Percentiles rank a stretch among this genome's conserved stretches.
Evolutionary conservation across 2,113 vertebrate species (phyloP).

Genomic region (Elachura formosa): DNA sequence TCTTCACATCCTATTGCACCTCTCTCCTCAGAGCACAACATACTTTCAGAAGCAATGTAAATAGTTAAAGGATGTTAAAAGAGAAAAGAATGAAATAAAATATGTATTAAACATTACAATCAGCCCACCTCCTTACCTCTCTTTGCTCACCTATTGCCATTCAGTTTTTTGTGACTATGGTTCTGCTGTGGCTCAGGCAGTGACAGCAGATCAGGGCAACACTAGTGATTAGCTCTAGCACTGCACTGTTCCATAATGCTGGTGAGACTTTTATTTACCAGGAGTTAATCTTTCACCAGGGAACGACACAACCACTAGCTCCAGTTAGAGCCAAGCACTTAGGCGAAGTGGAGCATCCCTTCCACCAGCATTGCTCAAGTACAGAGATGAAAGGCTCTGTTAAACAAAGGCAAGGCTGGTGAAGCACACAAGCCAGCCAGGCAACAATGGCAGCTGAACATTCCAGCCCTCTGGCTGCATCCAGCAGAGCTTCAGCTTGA

Average conservation of each 20-base stretch:
- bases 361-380: not conserved
- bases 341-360: not conserved
- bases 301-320: not conserved
- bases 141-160: not conserved
- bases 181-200: not conserved
- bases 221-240: not conserved
- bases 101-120: not conserved
- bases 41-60: not conserved
- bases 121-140: not conserved
- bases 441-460: not conserved
- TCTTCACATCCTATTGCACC: not conserved
- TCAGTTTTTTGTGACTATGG: not conserved
- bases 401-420: not conserved
- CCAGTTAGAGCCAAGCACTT: not conserved
- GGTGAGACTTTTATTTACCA: not conserved
- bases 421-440: not conserved
- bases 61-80: not conserved
- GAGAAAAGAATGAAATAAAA: not conserved
- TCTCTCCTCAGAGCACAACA: not conserved
- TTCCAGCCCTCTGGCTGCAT: not conserved
- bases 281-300: not conserved
- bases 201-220: not conserved
- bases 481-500: not conserved
- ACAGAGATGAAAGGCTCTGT: not conserved
- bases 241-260: not conserved